These are phyloP conservation scores for Amphiprion percula DNA, from an alignment of 2,113 vertebrate species.

Conservation along the genomic window DNA sequence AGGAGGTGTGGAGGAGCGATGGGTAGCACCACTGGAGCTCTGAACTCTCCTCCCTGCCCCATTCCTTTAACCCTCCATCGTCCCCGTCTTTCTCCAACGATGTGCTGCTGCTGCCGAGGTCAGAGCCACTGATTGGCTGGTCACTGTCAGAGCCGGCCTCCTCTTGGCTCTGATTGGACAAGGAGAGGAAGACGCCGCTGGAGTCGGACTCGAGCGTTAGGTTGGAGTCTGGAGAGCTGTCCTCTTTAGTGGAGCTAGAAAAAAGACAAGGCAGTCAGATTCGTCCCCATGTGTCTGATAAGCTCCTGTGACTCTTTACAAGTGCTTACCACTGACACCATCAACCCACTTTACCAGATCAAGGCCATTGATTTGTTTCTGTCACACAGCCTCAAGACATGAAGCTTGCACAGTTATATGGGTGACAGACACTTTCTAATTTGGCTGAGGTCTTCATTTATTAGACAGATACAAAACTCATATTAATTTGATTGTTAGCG, in stretches of 20 bases:
- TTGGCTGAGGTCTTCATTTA: constrained; percentile 12
- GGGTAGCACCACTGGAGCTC: constrained; percentile 83
- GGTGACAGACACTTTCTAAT: constrained; percentile 20
- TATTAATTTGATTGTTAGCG: not conserved
- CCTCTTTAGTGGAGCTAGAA: constrained; percentile 75
- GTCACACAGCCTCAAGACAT: constrained; percentile 8
- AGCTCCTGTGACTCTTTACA: not conserved
- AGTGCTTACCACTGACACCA: constrained; percentile 7
- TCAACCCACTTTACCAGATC: constrained; percentile 31
- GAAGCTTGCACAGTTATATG: not conserved
- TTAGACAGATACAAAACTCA: not conserved
- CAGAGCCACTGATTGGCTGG: constrained; percentile 77
- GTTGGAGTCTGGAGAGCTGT: constrained; percentile 85
- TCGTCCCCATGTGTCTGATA: constrained; percentile 2
- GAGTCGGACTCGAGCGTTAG: constrained; percentile 82
- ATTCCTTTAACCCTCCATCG: constrained; percentile 65
- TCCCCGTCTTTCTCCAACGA: constrained; percentile 80
- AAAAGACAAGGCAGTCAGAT: constrained; percentile 41
- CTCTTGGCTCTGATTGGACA: constrained; percentile 83
- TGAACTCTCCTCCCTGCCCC: constrained; percentile 77
- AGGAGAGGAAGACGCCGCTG: constrained; percentile 83
- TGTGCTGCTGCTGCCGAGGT: constrained; percentile 78
- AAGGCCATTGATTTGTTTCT: constrained; percentile 34
- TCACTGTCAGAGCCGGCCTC: constrained; percentile 79
- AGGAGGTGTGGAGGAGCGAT: constrained; percentile 66